Base-by-base conservation (phyloP, 2,888 invertebrate species). In the Mystacides longicornis region DNA sequence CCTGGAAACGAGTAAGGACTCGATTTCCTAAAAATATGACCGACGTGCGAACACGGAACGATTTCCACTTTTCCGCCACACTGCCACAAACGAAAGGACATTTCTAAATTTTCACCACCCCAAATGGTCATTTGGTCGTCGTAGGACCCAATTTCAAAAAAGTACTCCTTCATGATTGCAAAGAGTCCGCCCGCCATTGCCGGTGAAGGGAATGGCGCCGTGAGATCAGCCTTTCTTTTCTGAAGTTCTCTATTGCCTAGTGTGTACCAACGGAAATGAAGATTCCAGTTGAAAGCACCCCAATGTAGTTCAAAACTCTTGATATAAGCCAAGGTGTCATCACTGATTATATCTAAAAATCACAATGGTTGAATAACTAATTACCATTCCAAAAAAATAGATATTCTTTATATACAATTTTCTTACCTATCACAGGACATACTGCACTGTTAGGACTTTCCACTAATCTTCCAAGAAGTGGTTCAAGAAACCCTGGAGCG, bases 231-330 rank as follows among this genome's bases (percentile, higher is more conserved):
- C 16, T 79, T 75, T 62, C 85, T 74, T 57, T 81, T 78, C 60
- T 78, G 73, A 65, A 87, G 71, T 58, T 87, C 81, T 54, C 80
- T 75, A 31, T 79, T 79, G 23, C 86, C 86, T 0, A 90, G 79
- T 55, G 88, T 85, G 62, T 89, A 84, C 91, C 89, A 91, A 21
- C 91, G 78, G 66, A 89, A 99, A 68, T 96, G 96, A 16, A 99
- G 76, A 63, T 93, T 89, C 97, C 98, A 98, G 70, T 96, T 98
- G 70, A 99, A 96, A 0, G 94, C 97, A 2, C 98, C 99, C 89
- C 95, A 95, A 66, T 97, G 96, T 49, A 96, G 83, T 69, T 98
- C 97, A 62, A 94, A 93, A 58, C 92, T 92, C 65, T 94, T 90
- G 2, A 88, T 88, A 68, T 98, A 99, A 31, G 95, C 93, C 65